Conservation (phyloP, 2,888 invertebrate species). For the Aporophyla nigra region DNA sequence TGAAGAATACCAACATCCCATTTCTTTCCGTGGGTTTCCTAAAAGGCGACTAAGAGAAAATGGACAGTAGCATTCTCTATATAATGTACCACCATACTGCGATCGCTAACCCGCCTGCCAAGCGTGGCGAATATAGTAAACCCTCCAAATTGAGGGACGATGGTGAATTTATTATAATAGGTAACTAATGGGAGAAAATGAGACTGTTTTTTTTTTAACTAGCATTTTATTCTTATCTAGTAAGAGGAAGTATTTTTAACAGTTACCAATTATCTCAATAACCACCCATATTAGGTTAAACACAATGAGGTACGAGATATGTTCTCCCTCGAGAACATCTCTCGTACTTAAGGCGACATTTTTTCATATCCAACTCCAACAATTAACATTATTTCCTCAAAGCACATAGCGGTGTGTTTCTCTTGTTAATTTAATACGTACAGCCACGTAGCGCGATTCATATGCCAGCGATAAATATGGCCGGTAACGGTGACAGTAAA, state of each 20-base stretch:
- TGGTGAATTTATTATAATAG: not conserved
- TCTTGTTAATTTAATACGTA: conserved; percentile 58
- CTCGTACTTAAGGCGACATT: conserved; percentile 24
- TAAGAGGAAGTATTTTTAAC: not conserved
- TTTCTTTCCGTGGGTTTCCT: too few relatives aligned
- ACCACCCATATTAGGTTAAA: not conserved
- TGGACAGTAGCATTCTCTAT: too few relatives aligned
- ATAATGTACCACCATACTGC: too few relatives aligned
- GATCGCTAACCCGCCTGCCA: too few relatives aligned
- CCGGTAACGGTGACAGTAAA: conserved; percentile 70
- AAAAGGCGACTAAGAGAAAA: too few relatives aligned
- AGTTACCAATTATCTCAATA: conserved; percentile 1
- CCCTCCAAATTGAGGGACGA: too few relatives aligned
- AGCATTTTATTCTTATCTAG: too few relatives aligned
- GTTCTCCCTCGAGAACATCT: conserved; percentile 10
- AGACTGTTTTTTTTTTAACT: too few relatives aligned
- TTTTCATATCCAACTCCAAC: conserved; percentile 41
- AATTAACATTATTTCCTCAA: conserved; percentile 60
- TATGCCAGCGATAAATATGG: conserved; percentile 58
- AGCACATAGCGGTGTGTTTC: conserved; percentile 43
- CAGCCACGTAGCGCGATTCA: conserved; percentile 49
- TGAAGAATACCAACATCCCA: too few relatives aligned
- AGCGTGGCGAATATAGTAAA: too few relatives aligned
- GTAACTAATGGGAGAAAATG: not conserved
- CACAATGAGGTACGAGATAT: too few relatives aligned